phyloP scores from a whole-genome alignment of 2,888 invertebrate species.

The Caradrina clavipalpis region DNA sequence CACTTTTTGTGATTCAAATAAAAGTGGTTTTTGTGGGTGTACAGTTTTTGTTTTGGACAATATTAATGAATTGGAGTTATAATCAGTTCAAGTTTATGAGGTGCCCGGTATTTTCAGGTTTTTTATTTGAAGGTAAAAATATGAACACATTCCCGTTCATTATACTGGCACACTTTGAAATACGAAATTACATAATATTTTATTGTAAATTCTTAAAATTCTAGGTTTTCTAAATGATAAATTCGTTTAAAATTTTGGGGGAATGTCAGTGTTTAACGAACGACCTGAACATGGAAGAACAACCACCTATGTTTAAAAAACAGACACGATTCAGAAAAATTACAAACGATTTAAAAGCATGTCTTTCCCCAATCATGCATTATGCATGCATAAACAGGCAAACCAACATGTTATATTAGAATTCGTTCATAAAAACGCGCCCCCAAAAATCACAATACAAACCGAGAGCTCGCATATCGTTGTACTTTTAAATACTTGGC shows the following conservation, averaged over 20 bases:
- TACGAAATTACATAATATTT: background rate
- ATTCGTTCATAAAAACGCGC: conserved; percentile 61
- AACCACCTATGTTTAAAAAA: background rate
- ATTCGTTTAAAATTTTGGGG: background rate
- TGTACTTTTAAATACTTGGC: conserved; percentile 83
- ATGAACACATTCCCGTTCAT: background rate
- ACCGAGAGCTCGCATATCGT: conserved; percentile 68
- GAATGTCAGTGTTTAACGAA: background rate
- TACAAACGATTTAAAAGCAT: conserved; percentile 1
- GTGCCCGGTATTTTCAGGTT: conserved; percentile 5
- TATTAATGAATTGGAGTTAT: conserved; percentile 41
- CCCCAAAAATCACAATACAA: conserved; percentile 77
- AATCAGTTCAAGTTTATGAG: conserved; percentile 30
- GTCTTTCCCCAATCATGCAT: conserved; percentile 8
- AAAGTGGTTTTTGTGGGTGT: conserved; percentile 42
- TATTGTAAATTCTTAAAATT: background rate
- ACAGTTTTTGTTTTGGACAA: conserved; percentile 42
- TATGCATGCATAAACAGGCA: conserved; percentile 24
- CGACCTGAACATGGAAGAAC: background rate
- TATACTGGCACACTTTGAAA: background rate
- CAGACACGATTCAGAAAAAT: background rate
- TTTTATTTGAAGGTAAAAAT: background rate
- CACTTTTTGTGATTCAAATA: conserved; percentile 56
- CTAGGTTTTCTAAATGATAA: background rate
- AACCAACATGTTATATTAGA: conserved; percentile 49